These are phyloP conservation scores for Hyposoter dolosus DNA, from an alignment of 2,888 invertebrate genomes.

Conservation along the genomic window DNA sequence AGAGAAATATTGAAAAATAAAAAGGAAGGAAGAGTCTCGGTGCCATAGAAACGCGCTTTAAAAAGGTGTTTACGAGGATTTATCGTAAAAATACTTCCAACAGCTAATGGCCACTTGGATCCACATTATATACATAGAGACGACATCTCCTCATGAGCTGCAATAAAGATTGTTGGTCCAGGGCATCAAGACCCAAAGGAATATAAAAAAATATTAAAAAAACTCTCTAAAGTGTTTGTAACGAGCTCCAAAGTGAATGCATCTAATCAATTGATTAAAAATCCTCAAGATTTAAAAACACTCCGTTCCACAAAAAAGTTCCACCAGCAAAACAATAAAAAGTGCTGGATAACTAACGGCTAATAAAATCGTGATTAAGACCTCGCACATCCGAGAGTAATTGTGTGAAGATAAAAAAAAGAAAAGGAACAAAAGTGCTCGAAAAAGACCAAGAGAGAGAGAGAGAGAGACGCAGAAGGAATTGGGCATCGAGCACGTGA, in stretches of 20 bases:
- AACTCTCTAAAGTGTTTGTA: background rate
- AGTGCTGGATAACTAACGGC: background rate
- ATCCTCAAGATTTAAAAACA: background rate
- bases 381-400: background rate
- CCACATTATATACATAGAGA: slow-evolving; percentile 10
- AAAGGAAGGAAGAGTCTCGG: background rate
- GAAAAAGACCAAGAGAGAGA: background rate
- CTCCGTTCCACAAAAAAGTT: background rate
- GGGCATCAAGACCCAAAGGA: background rate
- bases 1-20: slow-evolving; percentile 11
- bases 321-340: background rate
- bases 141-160: background rate
- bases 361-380: background rate
- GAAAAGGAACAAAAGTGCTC: background rate
- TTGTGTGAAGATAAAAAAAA: background rate
- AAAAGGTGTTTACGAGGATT: slow-evolving; percentile 39
- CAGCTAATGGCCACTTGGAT: slow-evolving; percentile 40
- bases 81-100: slow-evolving; percentile 12
- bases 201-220: background rate
- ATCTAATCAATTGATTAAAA: background rate
- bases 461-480: slow-evolving; percentile 23
- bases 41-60: slow-evolving; percentile 28
- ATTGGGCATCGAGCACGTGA: slow-evolving; percentile 44
- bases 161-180: slow-evolving; percentile 3
- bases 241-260: background rate